Conservation (phyloP, 2,797 vertebrate species). For the Intellagama lesueurii region DNA sequence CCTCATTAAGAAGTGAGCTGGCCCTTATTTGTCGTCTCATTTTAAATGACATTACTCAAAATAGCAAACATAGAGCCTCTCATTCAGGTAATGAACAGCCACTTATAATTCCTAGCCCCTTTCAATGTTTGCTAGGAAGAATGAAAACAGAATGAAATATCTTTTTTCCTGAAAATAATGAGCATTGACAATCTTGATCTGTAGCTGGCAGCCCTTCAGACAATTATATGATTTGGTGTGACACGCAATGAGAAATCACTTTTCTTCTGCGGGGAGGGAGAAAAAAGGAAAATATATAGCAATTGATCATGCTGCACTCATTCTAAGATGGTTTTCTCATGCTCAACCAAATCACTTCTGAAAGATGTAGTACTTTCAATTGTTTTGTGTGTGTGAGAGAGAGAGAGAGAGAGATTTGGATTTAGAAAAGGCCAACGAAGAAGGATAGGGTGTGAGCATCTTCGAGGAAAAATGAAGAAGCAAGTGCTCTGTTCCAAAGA, state of each 20-base stretch:
- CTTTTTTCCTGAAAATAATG: slow-evolving; percentile 48
- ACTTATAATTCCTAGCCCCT: slow-evolving; percentile 1
- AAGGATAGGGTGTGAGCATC: neutral
- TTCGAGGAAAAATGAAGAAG: neutral
- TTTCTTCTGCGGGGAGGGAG: slow-evolving; percentile 14
- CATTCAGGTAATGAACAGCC: slow-evolving; percentile 9
- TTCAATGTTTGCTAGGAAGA: slow-evolving; percentile 42
- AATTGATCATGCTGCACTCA: neutral
- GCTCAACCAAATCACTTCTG: fast-evolving
- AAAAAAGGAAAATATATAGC: neutral
- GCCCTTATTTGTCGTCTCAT: neutral
- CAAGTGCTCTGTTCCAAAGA: neutral
- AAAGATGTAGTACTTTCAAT: neutral
- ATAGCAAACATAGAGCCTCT: neutral
- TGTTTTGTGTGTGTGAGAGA: neutral
- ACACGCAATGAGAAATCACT: slow-evolving; percentile 28
- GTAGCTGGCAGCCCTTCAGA: slow-evolving; percentile 13
- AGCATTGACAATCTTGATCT: neutral
- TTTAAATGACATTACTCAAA: neutral
- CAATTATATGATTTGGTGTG: slow-evolving; percentile 27
- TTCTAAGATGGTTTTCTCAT: slow-evolving; percentile 10
- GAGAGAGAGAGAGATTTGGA: too few species aligned
- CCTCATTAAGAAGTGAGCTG: neutral
- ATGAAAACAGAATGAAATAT: slow-evolving; percentile 50
- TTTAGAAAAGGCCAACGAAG: neutral